phyloP scores from a whole-genome alignment of 2,888 invertebrate genomes.

The Diplazon laetatorius region DNA sequence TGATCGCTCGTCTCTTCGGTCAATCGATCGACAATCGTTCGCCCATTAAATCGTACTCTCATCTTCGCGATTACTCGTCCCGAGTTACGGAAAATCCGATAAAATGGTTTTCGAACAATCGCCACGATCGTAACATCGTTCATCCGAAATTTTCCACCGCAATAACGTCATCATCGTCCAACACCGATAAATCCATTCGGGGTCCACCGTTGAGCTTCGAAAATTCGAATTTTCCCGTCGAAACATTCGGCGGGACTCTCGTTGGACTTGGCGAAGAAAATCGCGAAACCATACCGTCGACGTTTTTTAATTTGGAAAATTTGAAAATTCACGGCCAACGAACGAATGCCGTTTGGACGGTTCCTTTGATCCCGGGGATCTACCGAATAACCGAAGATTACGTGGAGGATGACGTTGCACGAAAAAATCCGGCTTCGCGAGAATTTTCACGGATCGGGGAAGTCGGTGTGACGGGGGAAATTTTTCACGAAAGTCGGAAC shows the following conservation, averaged over 20 bases:
- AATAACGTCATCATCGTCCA: not conserved
- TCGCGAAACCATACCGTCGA: conserved; percentile 6
- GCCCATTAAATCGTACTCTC: conserved; percentile 4
- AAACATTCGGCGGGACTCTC: conserved; percentile 35
- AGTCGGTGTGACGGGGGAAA: no score
- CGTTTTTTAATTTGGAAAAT: not conserved
- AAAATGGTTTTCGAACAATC: not conserved
- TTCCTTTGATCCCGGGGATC: conserved; percentile 6
- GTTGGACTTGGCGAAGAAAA: conserved; percentile 35
- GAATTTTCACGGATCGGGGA: no score
- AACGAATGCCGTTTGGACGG: not conserved
- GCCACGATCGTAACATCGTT: not conserved
- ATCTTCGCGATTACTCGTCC: conserved; percentile 18
- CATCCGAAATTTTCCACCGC: not conserved
- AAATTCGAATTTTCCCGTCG: not conserved
- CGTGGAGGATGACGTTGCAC: conserved; percentile 13
- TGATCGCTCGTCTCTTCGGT: conserved; percentile 85
- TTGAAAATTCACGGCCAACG: not conserved
- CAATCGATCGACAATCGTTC: conserved; percentile 81
- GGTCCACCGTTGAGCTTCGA: conserved; percentile 12
- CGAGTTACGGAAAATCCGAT: not conserved
- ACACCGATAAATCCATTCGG: not conserved
- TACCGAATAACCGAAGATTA: conserved; percentile 27
- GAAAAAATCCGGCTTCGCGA: conserved; percentile 10
- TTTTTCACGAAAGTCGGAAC: conserved; percentile 57